These are phyloP conservation scores for Buathra laborator DNA, from an alignment of 2,888 invertebrate species.

Conservation along the genomic window DNA sequence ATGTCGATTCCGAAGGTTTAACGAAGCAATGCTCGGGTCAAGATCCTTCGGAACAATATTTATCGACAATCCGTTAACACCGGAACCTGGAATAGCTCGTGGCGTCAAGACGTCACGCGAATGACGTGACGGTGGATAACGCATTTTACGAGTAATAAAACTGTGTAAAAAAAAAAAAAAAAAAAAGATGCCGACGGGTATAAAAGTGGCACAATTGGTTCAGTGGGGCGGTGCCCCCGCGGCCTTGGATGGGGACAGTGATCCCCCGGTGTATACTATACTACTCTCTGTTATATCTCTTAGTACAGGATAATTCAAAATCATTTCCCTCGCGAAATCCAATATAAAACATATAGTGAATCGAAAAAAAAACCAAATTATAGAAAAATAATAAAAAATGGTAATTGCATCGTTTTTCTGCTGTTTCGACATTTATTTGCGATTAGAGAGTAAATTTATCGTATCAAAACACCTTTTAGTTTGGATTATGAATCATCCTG, in stretches of 20 bases:
- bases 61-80: conserved; percentile 40
- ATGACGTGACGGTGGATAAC: conserved; percentile 62
- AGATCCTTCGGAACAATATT: neutral
- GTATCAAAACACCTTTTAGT: neutral
- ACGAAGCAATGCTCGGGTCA: too few relatives aligned
- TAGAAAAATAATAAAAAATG: neutral
- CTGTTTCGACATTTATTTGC: neutral
- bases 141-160: conserved; percentile 75
- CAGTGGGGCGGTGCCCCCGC: conserved; percentile 84
- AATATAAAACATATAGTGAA: neutral
- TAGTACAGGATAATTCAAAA: conserved; percentile 38
- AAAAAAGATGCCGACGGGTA: conserved; percentile 67
- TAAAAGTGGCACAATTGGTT: conserved; percentile 84
- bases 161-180: conserved; percentile 66
- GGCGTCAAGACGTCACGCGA: conserved; percentile 51
- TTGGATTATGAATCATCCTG: conserved; percentile 53
- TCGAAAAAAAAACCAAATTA: neutral
- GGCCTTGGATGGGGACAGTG: conserved; percentile 84
- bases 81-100: conserved; percentile 25
- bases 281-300: conserved; percentile 38
- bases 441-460: neutral
- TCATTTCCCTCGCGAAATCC: neutral
- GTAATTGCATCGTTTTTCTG: neutral
- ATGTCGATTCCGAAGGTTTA: too few relatives aligned
- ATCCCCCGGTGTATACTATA: conserved; percentile 73